These are phyloP conservation scores for Accipiter cooperii DNA, from an alignment of 2,113 vertebrate species.

Conservation along the genomic window DNA sequence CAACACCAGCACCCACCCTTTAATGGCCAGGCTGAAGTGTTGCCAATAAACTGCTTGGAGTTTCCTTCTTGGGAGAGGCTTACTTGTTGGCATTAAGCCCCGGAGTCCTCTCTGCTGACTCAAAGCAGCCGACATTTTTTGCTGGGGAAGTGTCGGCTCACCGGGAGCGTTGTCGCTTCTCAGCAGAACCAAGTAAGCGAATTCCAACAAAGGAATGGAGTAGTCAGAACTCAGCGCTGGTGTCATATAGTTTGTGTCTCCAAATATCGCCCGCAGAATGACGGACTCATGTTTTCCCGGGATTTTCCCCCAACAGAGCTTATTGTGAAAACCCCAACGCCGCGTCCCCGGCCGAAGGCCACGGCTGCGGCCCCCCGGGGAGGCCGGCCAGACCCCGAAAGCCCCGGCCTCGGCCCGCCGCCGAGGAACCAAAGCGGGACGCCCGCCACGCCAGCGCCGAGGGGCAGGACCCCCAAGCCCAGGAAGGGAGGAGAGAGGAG, in stretches of 20 bases:
- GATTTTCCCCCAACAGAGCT: slow-evolving; percentile 69
- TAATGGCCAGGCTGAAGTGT: background rate
- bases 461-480: background rate
- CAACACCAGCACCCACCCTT: background rate
- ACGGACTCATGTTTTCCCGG: background rate
- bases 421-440: background rate
- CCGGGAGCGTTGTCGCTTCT: background rate
- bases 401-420: background rate
- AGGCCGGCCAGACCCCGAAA: background rate
- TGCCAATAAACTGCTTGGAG: background rate
- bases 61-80: background rate
- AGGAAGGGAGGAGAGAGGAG: slow-evolving; percentile 23
- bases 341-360: background rate
- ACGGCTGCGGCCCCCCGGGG: background rate
- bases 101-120: background rate
- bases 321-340: slow-evolving; percentile 61
- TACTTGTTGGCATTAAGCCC: background rate
- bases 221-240: background rate
- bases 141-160: background rate
- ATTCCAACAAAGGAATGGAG: background rate
- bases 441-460: background rate
- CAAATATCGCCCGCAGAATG: background rate
- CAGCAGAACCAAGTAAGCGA: background rate
- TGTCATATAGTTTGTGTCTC: background rate
- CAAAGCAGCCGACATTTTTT: background rate